Evolutionary conservation across 2,797 vertebrate species (phyloP).

Genomic region (Pygocentrus nattereri): DNA sequence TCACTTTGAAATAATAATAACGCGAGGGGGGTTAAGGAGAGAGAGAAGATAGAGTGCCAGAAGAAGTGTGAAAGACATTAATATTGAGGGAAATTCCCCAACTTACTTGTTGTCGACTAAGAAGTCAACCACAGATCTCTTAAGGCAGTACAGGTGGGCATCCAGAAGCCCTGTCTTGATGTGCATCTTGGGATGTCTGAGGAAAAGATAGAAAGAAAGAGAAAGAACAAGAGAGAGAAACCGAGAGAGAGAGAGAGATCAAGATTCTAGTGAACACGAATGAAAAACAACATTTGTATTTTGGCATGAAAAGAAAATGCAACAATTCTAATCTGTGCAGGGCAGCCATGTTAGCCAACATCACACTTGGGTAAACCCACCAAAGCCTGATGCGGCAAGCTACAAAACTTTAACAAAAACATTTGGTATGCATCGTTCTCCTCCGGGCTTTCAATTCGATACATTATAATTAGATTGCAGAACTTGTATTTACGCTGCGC

Average conservation of each 20-base stretch:
- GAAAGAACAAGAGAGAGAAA: background rate
- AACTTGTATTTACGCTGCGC: constrained; percentile 44
- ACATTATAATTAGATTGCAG: constrained; percentile 56
- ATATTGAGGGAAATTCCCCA: constrained; percentile 37
- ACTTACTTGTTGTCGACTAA: constrained; percentile 82
- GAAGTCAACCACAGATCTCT: constrained; percentile 94
- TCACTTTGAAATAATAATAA: constrained; percentile 18
- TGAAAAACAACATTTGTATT: background rate
- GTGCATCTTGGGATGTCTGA: constrained; percentile 92
- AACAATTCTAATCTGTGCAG: constrained; percentile 36
- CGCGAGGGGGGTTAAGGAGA: background rate
- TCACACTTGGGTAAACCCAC: background rate
- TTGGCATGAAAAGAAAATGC: constrained; percentile 28
- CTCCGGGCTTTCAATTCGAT: constrained; percentile 48
- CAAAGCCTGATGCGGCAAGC: background rate
- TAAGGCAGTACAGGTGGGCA: constrained; percentile 97
- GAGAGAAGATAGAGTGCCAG: background rate
- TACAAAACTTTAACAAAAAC: constrained; percentile 27
- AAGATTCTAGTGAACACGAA: background rate
- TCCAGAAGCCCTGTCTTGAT: constrained; percentile 95
- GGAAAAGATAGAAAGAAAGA: constrained; percentile 28
- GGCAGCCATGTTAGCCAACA: constrained; percentile 16
- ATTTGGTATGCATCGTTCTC: constrained; percentile 38
- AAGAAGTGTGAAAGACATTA: constrained; percentile 32
- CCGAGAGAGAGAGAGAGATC: no score